Base-by-base conservation (phyloP, 53 echinoderm and acorn worm genomes). In the Holothuria scabra region DNA sequence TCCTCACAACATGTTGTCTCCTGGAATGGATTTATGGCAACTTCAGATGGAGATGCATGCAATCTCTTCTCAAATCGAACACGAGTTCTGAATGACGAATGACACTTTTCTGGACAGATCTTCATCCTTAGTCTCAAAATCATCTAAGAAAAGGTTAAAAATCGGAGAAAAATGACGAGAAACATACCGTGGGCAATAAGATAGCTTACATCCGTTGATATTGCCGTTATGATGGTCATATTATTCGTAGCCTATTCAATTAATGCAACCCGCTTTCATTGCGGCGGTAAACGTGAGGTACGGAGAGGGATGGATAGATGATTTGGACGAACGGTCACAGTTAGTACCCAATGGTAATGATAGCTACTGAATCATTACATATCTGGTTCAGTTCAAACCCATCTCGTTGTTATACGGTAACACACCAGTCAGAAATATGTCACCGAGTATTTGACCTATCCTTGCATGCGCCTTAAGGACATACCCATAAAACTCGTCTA, bases 321-420 rank as follows among this genome's bases (percentile, higher is more conserved):
- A 25, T 46, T 22, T 25, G 34, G 48, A 21, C 72, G 46, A 16
- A 18, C 52, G 52, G 52, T 52, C 52, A 52, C 52, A 52, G 52
- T 52, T 48, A 44, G 26, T 72, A 25, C 19, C n/a, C 18, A 26
- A 21, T 72, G 72, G 22, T 72, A 72, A 72, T 72, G 72, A 72
- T 26, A 21, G 21, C 13, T 26, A 46, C n/a, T 72, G 44, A 72
- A 72, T 72, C 72, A 72, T 34, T 46, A 52, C 46, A 72, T 48
- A 72, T 72, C 72, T 72, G 26, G 72, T 72, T n/a, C 72, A 72
- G 72, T 72, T 72, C 72, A 72, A 52, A 52, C 52, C 52, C 52
- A 52, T 52, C 52, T 52, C 16, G 52, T 52, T 16, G 52, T 3
- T 52, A 52, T 52, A 52, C 52, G 16, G 1, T 52, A 52, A 8